phyloP scores from a whole-genome alignment of 1,140 invertebrate species.

The Oncopodura yosiiana region DNA sequence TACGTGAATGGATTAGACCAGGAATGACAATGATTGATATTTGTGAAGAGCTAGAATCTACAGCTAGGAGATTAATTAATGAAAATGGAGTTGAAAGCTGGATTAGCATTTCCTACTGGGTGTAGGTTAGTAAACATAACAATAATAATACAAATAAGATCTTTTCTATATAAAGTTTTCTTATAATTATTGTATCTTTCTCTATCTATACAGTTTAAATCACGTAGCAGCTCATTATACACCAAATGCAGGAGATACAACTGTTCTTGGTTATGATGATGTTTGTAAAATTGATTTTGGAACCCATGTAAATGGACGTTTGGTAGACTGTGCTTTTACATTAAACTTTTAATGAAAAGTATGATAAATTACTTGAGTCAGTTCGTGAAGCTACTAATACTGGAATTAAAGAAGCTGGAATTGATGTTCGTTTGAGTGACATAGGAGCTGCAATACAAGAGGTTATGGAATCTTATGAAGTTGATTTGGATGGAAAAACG shows the following conservation, averaged over 20 bases:
- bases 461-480: constrained; percentile 99
- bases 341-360: constrained; percentile 92
- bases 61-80: constrained; percentile 78
- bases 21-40: constrained; percentile 99
- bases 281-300: constrained; percentile 99
- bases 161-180: too few relatives aligned
- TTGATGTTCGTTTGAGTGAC: constrained; percentile 95
- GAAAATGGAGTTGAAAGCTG: constrained; percentile 91
- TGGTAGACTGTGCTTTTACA: constrained; percentile 99
- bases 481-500: constrained; percentile 93
- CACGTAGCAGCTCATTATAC: constrained; percentile 99
- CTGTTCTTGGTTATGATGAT: constrained; percentile 90
- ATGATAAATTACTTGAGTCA: constrained; percentile 88
- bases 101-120: constrained; percentile 96
- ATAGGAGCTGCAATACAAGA: constrained; percentile 96
- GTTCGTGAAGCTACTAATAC: constrained; percentile 97
- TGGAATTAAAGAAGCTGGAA: constrained; percentile 66
- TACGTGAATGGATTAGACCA: constrained; percentile 84
- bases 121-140: too few relatives aligned
- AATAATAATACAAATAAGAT: too few relatives aligned
- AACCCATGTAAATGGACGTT: constrained; percentile 95
- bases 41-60: constrained; percentile 90
- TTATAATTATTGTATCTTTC: too few relatives aligned
- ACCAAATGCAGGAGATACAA: constrained; percentile 94
- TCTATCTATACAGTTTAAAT: constrained; percentile 81